phyloP scores from a whole-genome alignment of 2,113 vertebrate genomes.

The Dunckerocampus dactyliophorus region DNA sequence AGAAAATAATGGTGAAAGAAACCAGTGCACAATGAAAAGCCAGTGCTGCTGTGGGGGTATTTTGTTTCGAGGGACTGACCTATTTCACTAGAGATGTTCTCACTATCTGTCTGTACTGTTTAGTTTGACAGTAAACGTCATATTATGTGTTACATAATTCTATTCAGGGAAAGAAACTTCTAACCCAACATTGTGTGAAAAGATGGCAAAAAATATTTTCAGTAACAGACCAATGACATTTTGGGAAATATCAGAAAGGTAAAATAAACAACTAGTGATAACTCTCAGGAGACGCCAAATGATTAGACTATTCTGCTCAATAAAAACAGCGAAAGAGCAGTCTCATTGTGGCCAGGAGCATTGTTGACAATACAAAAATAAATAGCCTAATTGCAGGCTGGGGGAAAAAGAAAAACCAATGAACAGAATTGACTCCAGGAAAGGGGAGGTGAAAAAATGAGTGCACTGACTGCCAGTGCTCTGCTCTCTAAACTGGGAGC shows the following conservation, averaged over 20 bases:
- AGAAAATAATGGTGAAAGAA: not conserved
- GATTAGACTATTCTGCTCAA: not conserved
- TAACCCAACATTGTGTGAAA: not conserved
- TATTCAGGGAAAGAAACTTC: conserved; percentile 1
- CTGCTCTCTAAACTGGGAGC: not conserved
- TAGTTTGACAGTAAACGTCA: conserved; percentile 22
- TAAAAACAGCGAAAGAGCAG: not conserved
- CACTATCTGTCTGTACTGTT: conserved; percentile 12
- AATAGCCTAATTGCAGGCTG: conserved; percentile 1
- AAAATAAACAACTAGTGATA: not conserved
- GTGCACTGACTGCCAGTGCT: not conserved
- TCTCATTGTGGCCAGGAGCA: not conserved
- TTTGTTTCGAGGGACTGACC: conserved; percentile 21
- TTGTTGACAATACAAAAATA: not conserved
- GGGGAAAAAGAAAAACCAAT: not conserved
- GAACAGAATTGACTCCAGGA: not conserved
- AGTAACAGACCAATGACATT: not conserved
- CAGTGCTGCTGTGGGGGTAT: conserved; percentile 9
- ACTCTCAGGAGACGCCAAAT: not conserved
- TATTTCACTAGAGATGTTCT: conserved; percentile 21
- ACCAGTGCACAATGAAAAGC: not conserved
- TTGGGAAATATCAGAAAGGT: not conserved
- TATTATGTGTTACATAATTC: conserved; percentile 42
- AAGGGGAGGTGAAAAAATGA: not conserved
- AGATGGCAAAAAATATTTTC: conserved; percentile 6